phyloP scores from a whole-genome alignment of 2,888 invertebrate species.

The Aleiodes alternator region DNA sequence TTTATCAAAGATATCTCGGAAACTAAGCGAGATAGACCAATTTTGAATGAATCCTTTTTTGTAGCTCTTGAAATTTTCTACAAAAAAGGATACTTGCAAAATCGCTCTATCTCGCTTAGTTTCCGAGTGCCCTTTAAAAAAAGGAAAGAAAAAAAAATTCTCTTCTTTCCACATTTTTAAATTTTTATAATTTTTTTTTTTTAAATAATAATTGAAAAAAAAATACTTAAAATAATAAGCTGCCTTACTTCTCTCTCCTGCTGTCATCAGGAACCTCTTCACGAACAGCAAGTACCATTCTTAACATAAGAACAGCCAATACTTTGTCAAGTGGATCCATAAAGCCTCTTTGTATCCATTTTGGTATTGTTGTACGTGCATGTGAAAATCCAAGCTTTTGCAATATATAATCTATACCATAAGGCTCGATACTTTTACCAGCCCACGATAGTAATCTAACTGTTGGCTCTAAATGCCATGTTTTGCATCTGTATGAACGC shows the following conservation, averaged over 20 bases:
- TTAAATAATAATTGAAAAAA: constrained; percentile 4
- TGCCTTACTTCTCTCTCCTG: constrained; percentile 65
- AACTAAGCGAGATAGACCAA: too few species aligned
- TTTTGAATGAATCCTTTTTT: too few species aligned
- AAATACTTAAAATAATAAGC: constrained; percentile 12
- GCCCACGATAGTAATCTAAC: constrained; percentile 92
- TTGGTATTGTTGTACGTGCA: constrained; percentile 98
- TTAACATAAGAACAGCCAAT: constrained; percentile 86
- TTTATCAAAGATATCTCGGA: too few species aligned
- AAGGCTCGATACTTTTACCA: constrained; percentile 97
- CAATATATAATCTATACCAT: constrained; percentile 98
- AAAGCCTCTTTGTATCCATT: constrained; percentile 98
- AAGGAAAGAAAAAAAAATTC: too few species aligned
- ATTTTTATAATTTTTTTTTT: neutral
- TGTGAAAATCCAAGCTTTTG: constrained; percentile 98
- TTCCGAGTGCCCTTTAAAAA: too few species aligned
- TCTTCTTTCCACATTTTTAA: too few species aligned
- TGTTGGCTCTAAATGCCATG: constrained; percentile 97
- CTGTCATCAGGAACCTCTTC: constrained; percentile 71
- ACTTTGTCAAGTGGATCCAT: constrained; percentile 98
- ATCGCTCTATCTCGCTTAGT: too few species aligned
- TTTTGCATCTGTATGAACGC: constrained; percentile 93
- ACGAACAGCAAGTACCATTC: constrained; percentile 79
- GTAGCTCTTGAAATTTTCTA: too few species aligned
- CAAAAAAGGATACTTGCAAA: too few species aligned